phyloP scores from a whole-genome alignment of 2,113 vertebrate genomes.

The Apteryx mantelli region DNA sequence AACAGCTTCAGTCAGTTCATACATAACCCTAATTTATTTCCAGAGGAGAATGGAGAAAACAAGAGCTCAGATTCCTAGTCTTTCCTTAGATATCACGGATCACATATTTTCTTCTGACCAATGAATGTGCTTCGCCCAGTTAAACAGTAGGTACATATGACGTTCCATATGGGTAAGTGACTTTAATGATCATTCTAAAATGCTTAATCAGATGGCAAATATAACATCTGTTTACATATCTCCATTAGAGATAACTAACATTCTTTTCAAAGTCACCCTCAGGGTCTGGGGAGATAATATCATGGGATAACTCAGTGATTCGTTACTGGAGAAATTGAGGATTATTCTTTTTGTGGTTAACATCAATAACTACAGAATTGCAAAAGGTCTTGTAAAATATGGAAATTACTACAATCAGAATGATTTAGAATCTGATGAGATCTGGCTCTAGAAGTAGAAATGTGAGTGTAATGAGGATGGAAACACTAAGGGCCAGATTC shows the following conservation, averaged over 20 bases:
- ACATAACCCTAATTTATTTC: background rate
- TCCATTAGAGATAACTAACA: constrained; percentile 35
- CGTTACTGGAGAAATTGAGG: background rate
- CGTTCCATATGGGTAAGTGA: constrained; percentile 58
- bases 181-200: constrained; percentile 53
- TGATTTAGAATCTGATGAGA: constrained; percentile 28
- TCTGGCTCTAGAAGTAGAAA: background rate
- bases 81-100: background rate
- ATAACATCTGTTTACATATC: constrained; percentile 59
- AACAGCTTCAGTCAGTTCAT: background rate
- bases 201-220: constrained; percentile 61
- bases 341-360: constrained; percentile 49
- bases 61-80: background rate
- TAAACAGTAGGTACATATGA: constrained; percentile 49
- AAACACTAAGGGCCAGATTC: background rate
- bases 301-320: background rate
- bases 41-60: background rate
- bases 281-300: constrained; percentile 24
- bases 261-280: constrained; percentile 59
- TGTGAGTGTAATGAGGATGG: background rate
- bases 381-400: constrained; percentile 38
- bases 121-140: constrained; percentile 6
- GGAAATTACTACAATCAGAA: constrained; percentile 41
- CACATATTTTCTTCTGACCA: background rate
- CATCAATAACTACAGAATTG: constrained; percentile 43